phyloP scores from a whole-genome alignment of 2,797 vertebrate genomes.

The Kryptolebias ocellatus region DNA sequence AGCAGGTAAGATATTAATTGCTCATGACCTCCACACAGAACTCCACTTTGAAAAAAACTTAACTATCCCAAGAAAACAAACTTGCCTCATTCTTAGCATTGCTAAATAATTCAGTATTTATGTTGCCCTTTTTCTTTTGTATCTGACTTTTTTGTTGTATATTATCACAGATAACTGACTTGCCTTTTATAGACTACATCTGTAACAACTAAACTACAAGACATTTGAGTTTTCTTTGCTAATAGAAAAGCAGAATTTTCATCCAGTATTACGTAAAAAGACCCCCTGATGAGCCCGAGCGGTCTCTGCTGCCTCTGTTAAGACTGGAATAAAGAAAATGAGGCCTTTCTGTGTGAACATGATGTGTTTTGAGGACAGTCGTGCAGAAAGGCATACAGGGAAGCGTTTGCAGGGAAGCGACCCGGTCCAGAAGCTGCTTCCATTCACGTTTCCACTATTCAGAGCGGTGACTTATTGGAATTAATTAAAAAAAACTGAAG shows the following conservation, averaged over 20 bases:
- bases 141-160: background rate
- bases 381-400: background rate
- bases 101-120: no score
- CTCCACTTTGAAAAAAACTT: no score
- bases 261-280: no score
- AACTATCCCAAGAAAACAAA: no score
- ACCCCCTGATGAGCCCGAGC: no score
- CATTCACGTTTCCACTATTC: slow-evolving; percentile 31
- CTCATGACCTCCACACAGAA: no score
- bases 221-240: background rate
- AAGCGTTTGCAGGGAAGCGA: slow-evolving; percentile 7
- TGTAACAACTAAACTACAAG: slow-evolving; percentile 1
- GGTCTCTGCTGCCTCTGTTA: no score
- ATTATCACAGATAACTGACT: background rate
- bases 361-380: background rate
- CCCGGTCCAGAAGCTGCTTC: slow-evolving; percentile 16
- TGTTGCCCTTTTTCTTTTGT: background rate
- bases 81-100: no score
- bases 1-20: no score
- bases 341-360: background rate
- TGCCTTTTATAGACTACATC: background rate
- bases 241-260: background rate
- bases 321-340: no score
- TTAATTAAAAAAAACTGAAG: slow-evolving; percentile 26
- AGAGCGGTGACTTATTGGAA: slow-evolving; percentile 23